Percentiles rank a stretch among this genome's conserved stretches.
phyloP scores from a whole-genome alignment of 2,888 invertebrate species.

The Empis livida region DNA sequence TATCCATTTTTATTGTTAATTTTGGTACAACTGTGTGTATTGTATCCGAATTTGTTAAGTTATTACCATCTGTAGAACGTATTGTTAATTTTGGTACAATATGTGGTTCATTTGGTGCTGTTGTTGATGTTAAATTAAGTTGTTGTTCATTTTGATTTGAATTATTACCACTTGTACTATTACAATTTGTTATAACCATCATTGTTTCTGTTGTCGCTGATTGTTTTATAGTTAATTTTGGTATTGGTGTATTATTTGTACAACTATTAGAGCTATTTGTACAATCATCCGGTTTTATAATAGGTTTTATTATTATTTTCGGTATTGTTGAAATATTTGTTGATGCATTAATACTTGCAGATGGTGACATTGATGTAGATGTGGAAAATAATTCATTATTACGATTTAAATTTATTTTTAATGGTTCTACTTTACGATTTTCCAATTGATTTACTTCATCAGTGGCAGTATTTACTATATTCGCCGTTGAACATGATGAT shows the following conservation, averaged over 20 bases:
- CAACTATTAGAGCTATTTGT: no score
- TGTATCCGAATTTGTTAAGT: slow-evolving; percentile 18
- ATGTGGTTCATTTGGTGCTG: slow-evolving; percentile 22
- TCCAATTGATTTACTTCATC: not conserved
- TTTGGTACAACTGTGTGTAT: slow-evolving; percentile 29
- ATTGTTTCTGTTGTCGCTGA: slow-evolving; percentile 10
- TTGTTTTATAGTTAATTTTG: slow-evolving; percentile 20
- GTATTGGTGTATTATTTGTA: slow-evolving; percentile 15
- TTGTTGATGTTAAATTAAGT: not conserved
- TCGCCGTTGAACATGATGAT: slow-evolving; percentile 4
- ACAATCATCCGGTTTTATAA: slow-evolving; percentile 22
- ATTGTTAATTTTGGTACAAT: slow-evolving; percentile 36
- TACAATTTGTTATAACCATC: not conserved
- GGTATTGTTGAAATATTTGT: slow-evolving; percentile 16
- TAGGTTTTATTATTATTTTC: slow-evolving; percentile 29
- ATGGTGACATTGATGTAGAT: not conserved
- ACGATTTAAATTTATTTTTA: slow-evolving; percentile 32
- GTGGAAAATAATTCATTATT: slow-evolving; percentile 11
- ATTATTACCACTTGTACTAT: not conserved
- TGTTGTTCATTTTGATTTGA: not conserved
- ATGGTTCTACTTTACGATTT: slow-evolving; percentile 32
- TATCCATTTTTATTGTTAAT: slow-evolving; percentile 32
- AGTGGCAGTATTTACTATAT: slow-evolving; percentile 6
- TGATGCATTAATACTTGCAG: not conserved
- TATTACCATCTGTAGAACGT: slow-evolving; percentile 23